Percentiles rank a stretch among this genome's conserved stretches.
Conservation (phyloP, 2,113 vertebrate genomes). For the Onychostruthus taczanowskii region DNA sequence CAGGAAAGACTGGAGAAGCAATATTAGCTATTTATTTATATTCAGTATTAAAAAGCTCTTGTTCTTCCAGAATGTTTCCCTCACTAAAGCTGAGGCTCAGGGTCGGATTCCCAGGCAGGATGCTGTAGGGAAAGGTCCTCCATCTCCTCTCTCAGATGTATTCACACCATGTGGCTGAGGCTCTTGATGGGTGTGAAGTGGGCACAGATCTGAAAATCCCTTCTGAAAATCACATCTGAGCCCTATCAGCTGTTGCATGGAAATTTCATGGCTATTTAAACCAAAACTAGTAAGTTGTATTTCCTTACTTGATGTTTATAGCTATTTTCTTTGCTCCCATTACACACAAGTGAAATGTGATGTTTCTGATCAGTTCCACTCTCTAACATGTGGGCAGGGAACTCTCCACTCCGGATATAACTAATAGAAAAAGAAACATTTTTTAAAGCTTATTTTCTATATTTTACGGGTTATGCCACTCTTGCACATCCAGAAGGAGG, state of each 20-base stretch:
- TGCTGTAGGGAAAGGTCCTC: background rate
- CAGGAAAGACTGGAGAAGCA: background rate
- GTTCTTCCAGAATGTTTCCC: background rate
- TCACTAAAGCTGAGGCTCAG: background rate
- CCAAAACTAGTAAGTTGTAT: background rate
- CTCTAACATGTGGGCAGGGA: background rate
- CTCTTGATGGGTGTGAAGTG: background rate
- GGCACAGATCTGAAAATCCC: background rate
- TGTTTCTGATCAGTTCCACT: background rate
- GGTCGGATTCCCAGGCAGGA: background rate
- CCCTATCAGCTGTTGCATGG: background rate
- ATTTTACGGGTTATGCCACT: background rate
- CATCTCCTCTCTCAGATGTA: background rate
- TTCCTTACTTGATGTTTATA: background rate
- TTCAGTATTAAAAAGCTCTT: background rate
- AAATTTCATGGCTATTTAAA: background rate
- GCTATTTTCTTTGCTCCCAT: background rate
- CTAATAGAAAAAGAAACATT: background rate
- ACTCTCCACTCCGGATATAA: background rate
- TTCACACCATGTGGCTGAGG: background rate
- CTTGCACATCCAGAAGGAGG: background rate
- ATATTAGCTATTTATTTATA: background rate
- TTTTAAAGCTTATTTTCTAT: constrained; percentile 23
- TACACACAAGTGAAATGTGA: background rate
- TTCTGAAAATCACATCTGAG: background rate